phyloP scores from a whole-genome alignment of 1,140 invertebrate species.

The Potamilus streckersoni region DNA sequence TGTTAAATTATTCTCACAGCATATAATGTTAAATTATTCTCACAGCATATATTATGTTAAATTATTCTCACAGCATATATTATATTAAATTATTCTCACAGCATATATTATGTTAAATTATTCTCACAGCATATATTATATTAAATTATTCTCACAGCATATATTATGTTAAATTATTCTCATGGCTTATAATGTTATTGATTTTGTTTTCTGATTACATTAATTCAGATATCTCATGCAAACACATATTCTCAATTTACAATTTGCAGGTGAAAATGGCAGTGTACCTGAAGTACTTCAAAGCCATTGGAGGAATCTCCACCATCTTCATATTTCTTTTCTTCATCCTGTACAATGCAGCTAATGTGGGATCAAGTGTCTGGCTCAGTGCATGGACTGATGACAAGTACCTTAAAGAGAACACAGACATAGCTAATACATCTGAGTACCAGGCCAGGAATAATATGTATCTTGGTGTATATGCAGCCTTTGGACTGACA shows the following conservation, averaged over 20 bases:
- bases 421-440: constrained; percentile 41
- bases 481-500: constrained; percentile 56
- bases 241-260: constrained; percentile 6
- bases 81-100: too few relatives aligned
- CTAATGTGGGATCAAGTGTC: constrained; percentile 48
- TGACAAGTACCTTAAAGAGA: constrained; percentile 41
- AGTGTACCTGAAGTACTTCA: constrained; percentile 53
- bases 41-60: too few relatives aligned
- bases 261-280: constrained; percentile 48
- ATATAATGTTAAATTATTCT: too few relatives aligned
- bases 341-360: constrained; percentile 44
- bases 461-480: constrained; percentile 55
- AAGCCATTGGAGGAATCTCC: constrained; percentile 43
- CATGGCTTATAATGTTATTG: too few relatives aligned
- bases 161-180: too few relatives aligned
- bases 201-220: too few relatives aligned
- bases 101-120: too few relatives aligned
- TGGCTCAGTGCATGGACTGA: constrained; percentile 60
- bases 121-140: too few relatives aligned
- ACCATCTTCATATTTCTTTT: constrained; percentile 40
- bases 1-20: too few relatives aligned
- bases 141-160: too few relatives aligned
- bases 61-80: too few relatives aligned
- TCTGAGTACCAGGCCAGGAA: constrained; percentile 50
- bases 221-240: too few relatives aligned